A percentile compares a stretch with the other conserved stretches of the same genome.
These are phyloP conservation scores for Pogonomyrmex barbatus DNA, from an alignment of 1,140 invertebrate species.

Conservation along the genomic window DNA sequence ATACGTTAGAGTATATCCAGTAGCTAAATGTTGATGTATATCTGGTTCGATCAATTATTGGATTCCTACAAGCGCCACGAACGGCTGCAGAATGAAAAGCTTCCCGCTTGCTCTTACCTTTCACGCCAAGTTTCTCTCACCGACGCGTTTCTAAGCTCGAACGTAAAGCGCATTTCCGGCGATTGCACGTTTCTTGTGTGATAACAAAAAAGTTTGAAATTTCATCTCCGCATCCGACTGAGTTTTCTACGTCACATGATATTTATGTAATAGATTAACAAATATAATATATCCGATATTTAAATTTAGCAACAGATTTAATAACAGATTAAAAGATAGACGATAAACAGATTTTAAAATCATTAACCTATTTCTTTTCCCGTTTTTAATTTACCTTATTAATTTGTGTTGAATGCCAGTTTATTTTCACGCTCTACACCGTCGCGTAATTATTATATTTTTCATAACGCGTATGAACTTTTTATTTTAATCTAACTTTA, in stretches of 20 bases:
- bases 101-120: background rate
- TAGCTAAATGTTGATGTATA: slow-evolving; percentile 53
- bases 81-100: slow-evolving; percentile 55
- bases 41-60: slow-evolving; percentile 65
- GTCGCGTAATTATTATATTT: background rate
- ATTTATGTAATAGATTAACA: background rate
- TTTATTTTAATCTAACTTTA: slow-evolving; percentile 22
- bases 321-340: background rate
- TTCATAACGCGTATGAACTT: background rate
- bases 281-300: background rate
- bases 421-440: background rate
- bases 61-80: slow-evolving; percentile 38
- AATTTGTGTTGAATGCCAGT: background rate
- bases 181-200: slow-evolving; percentile 14
- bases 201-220: slow-evolving; percentile 13
- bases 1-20: background rate
- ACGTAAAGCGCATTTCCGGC: slow-evolving; percentile 3
- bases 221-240: background rate
- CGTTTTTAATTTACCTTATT: background rate
- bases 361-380: background rate
- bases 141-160: slow-evolving; percentile 24
- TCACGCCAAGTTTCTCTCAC: slow-evolving; percentile 20
- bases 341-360: background rate
- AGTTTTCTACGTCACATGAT: background rate
- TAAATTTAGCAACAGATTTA: background rate